These are phyloP conservation scores for Dicaeum eximium DNA, from an alignment of 2,113 vertebrate species.

Conservation along the genomic window DNA sequence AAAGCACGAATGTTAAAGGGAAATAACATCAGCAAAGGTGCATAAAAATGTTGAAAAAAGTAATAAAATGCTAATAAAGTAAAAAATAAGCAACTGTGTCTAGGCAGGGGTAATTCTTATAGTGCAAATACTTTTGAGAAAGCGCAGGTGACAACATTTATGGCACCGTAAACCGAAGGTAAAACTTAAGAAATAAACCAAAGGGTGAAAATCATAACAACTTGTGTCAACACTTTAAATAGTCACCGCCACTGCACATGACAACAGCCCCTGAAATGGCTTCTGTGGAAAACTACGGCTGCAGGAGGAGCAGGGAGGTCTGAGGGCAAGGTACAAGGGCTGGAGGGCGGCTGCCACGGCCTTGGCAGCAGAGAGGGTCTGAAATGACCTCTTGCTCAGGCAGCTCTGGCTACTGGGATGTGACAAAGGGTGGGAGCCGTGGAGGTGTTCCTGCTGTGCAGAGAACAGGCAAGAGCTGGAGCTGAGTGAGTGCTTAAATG, in stretches of 20 bases:
- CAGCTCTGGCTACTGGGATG: neutral
- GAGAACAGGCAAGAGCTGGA: neutral
- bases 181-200: neutral
- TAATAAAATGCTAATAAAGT: neutral
- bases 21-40: neutral
- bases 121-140: neutral
- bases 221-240: neutral
- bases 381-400: neutral
- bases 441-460: neutral
- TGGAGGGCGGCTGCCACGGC: neutral
- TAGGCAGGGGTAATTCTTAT: neutral
- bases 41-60: neutral
- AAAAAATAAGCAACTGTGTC: neutral
- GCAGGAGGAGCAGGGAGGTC: neutral
- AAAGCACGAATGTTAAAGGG: neutral
- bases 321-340: neutral
- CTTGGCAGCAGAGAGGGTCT: neutral
- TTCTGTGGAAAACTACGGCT: neutral
- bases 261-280: neutral
- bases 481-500: no score
- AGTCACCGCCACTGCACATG: neutral
- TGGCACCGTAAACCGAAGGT: neutral
- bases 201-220: neutral
- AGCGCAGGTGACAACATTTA: fast-evolving
- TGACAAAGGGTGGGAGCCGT: fast-evolving